These are phyloP conservation scores for Tetragonula carbonaria DNA, from an alignment of 2,888 invertebrate genomes.

Conservation along the genomic window DNA sequence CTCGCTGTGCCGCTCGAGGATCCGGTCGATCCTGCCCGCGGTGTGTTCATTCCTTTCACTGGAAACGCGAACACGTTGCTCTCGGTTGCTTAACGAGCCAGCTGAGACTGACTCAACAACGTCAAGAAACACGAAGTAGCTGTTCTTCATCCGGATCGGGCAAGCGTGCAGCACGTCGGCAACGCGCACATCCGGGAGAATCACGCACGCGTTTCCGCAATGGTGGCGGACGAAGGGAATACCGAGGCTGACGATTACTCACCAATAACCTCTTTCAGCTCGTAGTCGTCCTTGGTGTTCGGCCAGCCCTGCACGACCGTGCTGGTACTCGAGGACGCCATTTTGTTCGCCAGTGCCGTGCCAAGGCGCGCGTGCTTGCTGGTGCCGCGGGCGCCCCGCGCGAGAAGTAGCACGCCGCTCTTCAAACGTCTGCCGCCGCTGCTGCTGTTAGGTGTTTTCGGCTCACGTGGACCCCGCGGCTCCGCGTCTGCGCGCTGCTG, in stretches of 20 bases:
- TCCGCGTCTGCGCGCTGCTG: conserved; percentile 38
- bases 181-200: background rate
- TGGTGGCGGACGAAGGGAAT: background rate
- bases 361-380: conserved; percentile 85
- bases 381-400: conserved; percentile 80
- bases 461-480: conserved; percentile 54
- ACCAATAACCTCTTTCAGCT: conserved; percentile 97
- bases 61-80: no score
- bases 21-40: no score
- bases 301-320: conserved; percentile 89
- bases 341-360: conserved; percentile 87
- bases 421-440: conserved; percentile 45
- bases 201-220: no score
- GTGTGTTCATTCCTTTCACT: no score
- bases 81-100: background rate
- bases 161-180: background rate
- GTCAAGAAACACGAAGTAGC: conserved; percentile 34
- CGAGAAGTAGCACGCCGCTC: conserved; percentile 64
- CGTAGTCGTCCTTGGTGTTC: conserved; percentile 96
- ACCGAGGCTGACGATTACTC: conserved; percentile 81
- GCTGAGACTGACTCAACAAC: conserved; percentile 5
- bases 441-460: conserved; percentile 45
- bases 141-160: conserved; percentile 15
- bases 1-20: no score
- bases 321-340: conserved; percentile 86